Conservation (phyloP, 2,113 vertebrate species). For the Nothobranchius kuhntae region DNA sequence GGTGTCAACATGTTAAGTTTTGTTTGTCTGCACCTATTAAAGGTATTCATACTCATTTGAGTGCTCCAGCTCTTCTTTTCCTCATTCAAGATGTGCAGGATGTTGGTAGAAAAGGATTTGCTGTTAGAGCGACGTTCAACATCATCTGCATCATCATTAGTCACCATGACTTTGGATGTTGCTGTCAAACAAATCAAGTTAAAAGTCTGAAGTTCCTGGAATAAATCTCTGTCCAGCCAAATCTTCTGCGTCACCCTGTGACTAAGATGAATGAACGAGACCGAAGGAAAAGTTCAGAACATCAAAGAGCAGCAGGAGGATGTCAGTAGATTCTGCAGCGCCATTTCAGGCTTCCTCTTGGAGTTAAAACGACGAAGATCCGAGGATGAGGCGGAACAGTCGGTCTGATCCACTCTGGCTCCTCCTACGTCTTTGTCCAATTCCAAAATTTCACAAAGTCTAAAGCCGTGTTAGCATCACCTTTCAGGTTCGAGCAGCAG, state of each 20-base stretch:
- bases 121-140: too few species aligned
- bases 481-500: neutral
- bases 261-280: neutral
- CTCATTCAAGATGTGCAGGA: too few species aligned
- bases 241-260: slow-evolving; percentile 1
- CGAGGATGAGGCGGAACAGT: neutral
- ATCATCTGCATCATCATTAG: slow-evolving; percentile 2
- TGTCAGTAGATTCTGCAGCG: neutral
- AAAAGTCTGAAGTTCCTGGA: neutral
- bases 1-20: too few species aligned
- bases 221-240: neutral
- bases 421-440: too few species aligned
- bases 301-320: neutral
- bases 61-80: too few species aligned
- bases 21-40: too few species aligned
- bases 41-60: too few species aligned
- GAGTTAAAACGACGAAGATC: neutral
- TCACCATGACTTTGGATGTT: slow-evolving; percentile 8
- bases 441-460: too few species aligned
- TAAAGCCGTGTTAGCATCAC: neutral
- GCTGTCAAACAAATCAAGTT: neutral
- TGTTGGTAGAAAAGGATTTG: neutral
- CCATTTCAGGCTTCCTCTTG: neutral
- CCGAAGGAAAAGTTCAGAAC: neutral
- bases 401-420: neutral